A percentile compares a stretch with the other conserved stretches of the same genome.
These are phyloP conservation scores for Nomada fabriciana DNA, from an alignment of 2,888 invertebrate genomes.

Conservation along the genomic window DNA sequence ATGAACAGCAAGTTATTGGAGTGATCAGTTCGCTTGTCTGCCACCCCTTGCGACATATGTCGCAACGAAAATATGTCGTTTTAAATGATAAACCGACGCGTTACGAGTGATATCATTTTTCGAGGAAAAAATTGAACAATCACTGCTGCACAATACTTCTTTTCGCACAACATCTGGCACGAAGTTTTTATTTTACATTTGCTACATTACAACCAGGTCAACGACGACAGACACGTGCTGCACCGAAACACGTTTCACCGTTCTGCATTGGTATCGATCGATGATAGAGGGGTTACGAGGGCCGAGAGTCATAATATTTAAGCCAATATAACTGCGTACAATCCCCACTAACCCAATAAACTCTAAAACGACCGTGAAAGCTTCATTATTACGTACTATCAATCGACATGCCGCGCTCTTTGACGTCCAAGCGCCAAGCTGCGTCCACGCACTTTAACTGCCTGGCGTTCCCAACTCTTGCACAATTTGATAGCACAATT, in stretches of 20 bases:
- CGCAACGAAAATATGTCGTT: too few relatives aligned
- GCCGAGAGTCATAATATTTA: slow-evolving; percentile 50
- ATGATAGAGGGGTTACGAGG: slow-evolving; percentile 43
- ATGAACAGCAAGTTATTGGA: not conserved
- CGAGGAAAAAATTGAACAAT: not conserved
- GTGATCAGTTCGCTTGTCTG: not conserved
- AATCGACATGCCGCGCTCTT: slow-evolving; percentile 49
- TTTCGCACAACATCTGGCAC: not conserved
- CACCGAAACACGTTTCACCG: slow-evolving; percentile 38
- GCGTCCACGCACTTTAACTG: slow-evolving; percentile 13
- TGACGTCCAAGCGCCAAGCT: slow-evolving; percentile 3
- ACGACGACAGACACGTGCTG: slow-evolving; percentile 39
- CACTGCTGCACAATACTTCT: not conserved
- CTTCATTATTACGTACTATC: slow-evolving; percentile 46
- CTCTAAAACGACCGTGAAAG: slow-evolving; percentile 1
- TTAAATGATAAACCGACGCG: too few relatives aligned
- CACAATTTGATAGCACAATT: slow-evolving; percentile 12
- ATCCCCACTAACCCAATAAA: slow-evolving; percentile 46
- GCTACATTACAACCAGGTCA: slow-evolving; percentile 9
- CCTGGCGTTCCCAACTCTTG: slow-evolving; percentile 3
- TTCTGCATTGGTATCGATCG: slow-evolving; percentile 44
- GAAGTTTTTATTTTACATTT: not conserved
- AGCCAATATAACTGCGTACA: slow-evolving; percentile 50
- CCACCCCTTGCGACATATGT: not conserved
- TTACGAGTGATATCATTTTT: too few relatives aligned